Conservation (phyloP, 1,140 invertebrate genomes). For the Drosophila nigromelanica region DNA sequence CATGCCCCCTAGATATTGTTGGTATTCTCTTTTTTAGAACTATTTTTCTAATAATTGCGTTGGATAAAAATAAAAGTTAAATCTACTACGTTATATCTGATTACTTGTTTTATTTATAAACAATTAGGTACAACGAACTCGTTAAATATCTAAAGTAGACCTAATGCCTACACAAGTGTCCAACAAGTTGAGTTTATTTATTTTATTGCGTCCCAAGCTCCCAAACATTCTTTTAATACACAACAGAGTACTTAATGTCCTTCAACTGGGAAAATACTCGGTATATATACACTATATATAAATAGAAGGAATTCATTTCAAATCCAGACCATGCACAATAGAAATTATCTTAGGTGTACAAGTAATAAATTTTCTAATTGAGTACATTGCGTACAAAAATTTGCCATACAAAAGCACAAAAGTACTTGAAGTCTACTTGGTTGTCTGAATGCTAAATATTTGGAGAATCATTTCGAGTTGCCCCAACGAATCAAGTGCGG, state of each 20-base stretch:
- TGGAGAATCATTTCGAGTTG: slow-evolving; percentile 22
- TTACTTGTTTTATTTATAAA: too few relatives aligned
- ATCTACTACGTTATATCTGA: too few relatives aligned
- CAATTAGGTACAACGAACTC: too few relatives aligned
- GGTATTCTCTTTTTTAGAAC: too few relatives aligned
- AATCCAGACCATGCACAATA: slow-evolving; percentile 17
- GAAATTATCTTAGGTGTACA: slow-evolving; percentile 36
- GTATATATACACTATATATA: not conserved
- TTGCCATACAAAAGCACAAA: not conserved
- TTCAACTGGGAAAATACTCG: not conserved
- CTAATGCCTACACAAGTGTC: not conserved
- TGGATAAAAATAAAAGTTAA: too few relatives aligned
- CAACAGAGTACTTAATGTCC: not conserved
- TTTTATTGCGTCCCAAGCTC: not conserved
- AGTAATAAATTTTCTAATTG: slow-evolving; percentile 44
- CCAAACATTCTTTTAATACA: not conserved
- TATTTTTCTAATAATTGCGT: too few relatives aligned
- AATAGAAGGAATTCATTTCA: slow-evolving; percentile 9
- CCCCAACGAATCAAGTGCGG: slow-evolving; percentile 15
- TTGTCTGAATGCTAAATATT: slow-evolving; percentile 18
- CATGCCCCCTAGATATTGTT: too few relatives aligned
- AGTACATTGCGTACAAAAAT: slow-evolving; percentile 23
- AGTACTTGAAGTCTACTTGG: slow-evolving; percentile 21
- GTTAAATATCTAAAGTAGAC: too few relatives aligned
- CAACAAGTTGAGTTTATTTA: not conserved